phyloP scores from a whole-genome alignment of 2,113 vertebrate genomes.

The Seriola dumerili region DNA sequence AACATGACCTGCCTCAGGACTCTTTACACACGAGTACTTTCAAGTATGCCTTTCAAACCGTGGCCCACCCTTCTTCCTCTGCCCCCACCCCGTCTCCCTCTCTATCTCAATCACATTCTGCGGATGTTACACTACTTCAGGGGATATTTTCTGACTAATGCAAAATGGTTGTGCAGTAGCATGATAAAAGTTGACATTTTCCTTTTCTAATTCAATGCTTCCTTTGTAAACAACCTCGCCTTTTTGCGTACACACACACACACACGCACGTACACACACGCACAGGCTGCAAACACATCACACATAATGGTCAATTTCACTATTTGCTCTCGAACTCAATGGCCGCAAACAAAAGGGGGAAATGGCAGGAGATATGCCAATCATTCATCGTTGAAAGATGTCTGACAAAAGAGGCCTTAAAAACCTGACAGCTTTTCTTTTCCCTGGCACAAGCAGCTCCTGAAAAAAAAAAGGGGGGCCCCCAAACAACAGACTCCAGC shows the following conservation, averaged over 20 bases:
- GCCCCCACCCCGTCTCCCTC: slow-evolving; percentile 44
- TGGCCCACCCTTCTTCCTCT: slow-evolving; percentile 56
- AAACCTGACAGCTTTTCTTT: slow-evolving; percentile 70
- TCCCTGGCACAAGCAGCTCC: slow-evolving; percentile 39
- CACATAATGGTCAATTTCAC: slow-evolving; percentile 77
- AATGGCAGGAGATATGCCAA: slow-evolving; percentile 79
- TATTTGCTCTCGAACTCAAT: slow-evolving; percentile 65
- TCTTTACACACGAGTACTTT: slow-evolving; percentile 70
- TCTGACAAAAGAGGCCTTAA: slow-evolving; percentile 69
- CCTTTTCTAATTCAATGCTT: slow-evolving; percentile 75
- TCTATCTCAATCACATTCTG: slow-evolving; percentile 68
- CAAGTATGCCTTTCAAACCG: slow-evolving; percentile 67
- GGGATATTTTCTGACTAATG: slow-evolving; percentile 77
- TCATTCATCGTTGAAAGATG: slow-evolving; percentile 77
- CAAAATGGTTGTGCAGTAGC: slow-evolving; percentile 68
- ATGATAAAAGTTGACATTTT: slow-evolving; percentile 82
- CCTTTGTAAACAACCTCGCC: slow-evolving; percentile 75
- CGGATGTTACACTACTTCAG: slow-evolving; percentile 67
- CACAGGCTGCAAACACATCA: slow-evolving; percentile 46
- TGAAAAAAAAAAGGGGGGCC: slow-evolving; percentile 38
- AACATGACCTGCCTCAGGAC: slow-evolving; percentile 72
- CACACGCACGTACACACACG: slow-evolving; percentile 15
- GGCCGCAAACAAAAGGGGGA: slow-evolving; percentile 74
- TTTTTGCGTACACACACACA: slow-evolving; percentile 38
- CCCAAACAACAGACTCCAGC: slow-evolving; percentile 56